Base-by-base conservation (phyloP, 2,797 vertebrate species). In the Enteromius thamalakanensis region DNA sequence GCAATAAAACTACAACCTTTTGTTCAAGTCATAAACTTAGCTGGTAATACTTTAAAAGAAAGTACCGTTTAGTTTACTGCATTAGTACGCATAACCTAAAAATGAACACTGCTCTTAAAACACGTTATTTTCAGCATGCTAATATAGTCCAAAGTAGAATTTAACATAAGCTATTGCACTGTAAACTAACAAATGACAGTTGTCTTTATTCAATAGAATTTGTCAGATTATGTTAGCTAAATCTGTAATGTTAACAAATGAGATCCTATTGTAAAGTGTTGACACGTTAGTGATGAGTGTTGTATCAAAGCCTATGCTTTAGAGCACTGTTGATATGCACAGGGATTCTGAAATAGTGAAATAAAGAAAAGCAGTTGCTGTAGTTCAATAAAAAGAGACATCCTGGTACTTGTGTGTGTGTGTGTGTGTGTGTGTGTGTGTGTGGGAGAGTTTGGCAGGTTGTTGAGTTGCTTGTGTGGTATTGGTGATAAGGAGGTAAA, bases 401-500 rank as follows among this genome's bases (percentile, higher is more conserved):
- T 90, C 90, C 83, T 87, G 71, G 67, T 47, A 40, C 11, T 19
- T 90, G 82, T 87, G 81, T 90, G 82, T 90, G 81, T 90, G 82
- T 90, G 81, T 81, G 74, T 80, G 62, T n/a, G n/a, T 90, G 82
- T 87, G 81, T 90, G 82, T 90, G 81, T 90, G 82, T 90, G 81
- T 81, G 74, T 80, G 62, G 67, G 64, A 82, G 68, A 88, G 90
- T 92, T 91, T 86, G 82, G 71, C 90, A 92, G 89, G 88, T 91
- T 91, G 89, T 85, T 84, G 6, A 26, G 60, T 81, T 81, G 65
- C 87, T 81, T 82, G 88, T 93, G 91, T 89, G 88, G 86, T 82
- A 67, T 76, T 49, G 29, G 80, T 90, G 94, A 95, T 95, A 95
- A 95, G 90, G 64, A 40, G 76, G 60, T 86, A 55, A 69, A 69